Evolutionary conservation across 2,113 vertebrate species (phyloP).

Genomic region (Eudyptes chrysolophus): DNA sequence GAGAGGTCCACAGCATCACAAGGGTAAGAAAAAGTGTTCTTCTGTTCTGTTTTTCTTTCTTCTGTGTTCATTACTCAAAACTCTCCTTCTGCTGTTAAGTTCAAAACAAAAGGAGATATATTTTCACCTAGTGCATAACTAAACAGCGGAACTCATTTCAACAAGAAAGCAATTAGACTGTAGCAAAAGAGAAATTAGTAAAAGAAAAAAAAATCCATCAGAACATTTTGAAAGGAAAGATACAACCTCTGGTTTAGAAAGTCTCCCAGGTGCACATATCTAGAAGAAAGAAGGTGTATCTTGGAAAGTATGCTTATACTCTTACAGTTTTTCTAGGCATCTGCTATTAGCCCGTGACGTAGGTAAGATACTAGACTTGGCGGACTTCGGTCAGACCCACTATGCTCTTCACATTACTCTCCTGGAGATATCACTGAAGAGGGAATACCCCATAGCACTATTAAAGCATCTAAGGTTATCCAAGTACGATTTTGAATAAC

Average conservation of each 20-base stretch:
- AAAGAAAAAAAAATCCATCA: neutral
- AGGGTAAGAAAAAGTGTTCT: neutral
- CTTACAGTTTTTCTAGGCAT: neutral
- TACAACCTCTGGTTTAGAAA: neutral
- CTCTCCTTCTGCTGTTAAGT: neutral
- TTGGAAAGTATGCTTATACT: neutral
- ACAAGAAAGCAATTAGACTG: neutral
- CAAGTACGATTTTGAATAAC: neutral
- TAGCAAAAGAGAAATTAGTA: neutral
- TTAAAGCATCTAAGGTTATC: neutral
- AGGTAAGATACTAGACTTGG: neutral
- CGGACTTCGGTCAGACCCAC: accelerated
- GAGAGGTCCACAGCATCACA: neutral
- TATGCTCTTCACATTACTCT: neutral
- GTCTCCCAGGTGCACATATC: neutral
- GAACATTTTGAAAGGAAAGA: neutral
- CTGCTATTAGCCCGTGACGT: neutral
- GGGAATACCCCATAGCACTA: neutral
- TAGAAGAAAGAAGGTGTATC: neutral
- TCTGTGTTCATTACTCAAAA: neutral
- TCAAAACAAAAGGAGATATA: neutral
- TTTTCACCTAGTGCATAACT: neutral
- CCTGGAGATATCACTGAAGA: neutral
- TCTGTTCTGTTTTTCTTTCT: neutral
- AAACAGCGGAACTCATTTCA: neutral